A percentile compares a stretch with the other conserved stretches of the same genome.
Evolutionary conservation across 2,797 vertebrate genomes (phyloP).

Genomic region (Microctenopoma lineatum): DNA sequence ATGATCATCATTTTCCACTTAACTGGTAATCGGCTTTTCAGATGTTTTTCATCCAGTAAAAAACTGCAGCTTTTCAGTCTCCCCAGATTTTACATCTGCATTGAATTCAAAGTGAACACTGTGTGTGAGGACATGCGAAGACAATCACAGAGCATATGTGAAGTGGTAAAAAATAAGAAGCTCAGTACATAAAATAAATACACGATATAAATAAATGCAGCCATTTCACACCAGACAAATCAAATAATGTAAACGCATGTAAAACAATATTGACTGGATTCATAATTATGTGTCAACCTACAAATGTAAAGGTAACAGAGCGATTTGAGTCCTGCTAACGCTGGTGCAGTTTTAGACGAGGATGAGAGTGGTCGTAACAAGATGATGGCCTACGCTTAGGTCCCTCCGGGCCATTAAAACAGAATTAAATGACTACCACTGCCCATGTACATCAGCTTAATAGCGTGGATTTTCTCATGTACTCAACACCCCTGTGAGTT

Average conservation of each 20-base stretch:
- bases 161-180: constrained; percentile 4
- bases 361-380: constrained; percentile 51
- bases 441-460: constrained; percentile 63
- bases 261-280: not conserved
- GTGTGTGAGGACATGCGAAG: constrained; percentile 2
- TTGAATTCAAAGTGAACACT: constrained; percentile 31
- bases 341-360: constrained; percentile 18
- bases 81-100: constrained; percentile 30
- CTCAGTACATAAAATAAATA: not conserved
- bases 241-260: constrained; percentile 4
- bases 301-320: constrained; percentile 7
- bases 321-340: constrained; percentile 24
- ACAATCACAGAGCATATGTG: constrained; percentile 1
- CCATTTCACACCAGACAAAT: constrained; percentile 15
- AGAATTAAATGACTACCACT: constrained; percentile 69
- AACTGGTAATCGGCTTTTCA: constrained; percentile 73
- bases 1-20: constrained; percentile 83
- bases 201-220: not conserved
- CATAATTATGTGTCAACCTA: constrained; percentile 7
- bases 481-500: constrained; percentile 54
- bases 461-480: constrained; percentile 51
- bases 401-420: constrained; percentile 63
- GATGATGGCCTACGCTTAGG: constrained; percentile 49
- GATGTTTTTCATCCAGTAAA: constrained; percentile 58
- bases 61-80: constrained; percentile 37